Evolutionary conservation across 2,113 vertebrate species (phyloP).

Genomic region (Chionis minor): DNA sequence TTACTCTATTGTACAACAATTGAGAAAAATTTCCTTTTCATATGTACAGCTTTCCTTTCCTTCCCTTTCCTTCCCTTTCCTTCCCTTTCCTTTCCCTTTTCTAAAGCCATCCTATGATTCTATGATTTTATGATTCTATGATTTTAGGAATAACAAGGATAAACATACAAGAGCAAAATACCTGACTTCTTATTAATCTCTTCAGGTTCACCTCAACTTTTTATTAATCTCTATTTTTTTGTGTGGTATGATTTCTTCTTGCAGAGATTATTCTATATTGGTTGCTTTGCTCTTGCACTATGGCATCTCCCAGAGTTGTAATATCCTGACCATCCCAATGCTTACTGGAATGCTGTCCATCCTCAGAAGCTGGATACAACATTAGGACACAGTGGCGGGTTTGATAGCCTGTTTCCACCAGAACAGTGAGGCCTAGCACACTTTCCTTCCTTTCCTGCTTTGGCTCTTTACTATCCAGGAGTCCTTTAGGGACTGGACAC

Average conservation of each 20-base stretch:
- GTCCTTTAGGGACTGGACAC: not conserved
- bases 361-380: not conserved
- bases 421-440: not conserved
- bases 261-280: not conserved
- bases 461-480: not conserved
- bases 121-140: too few relatives aligned
- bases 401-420: not conserved
- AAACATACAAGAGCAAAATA: not conserved
- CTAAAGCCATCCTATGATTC: not conserved
- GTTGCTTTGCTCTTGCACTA: not conserved
- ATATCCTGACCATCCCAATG: not conserved
- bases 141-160: not conserved
- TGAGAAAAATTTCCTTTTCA: not conserved
- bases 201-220: not conserved
- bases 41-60: accelerated
- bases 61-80: too few relatives aligned
- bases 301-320: accelerated
- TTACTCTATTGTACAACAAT: not conserved
- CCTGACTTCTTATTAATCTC: not conserved
- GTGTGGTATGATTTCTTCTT: not conserved
- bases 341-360: not conserved
- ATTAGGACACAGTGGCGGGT: not conserved
- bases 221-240: not conserved
- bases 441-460: not conserved
- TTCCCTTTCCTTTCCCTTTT: not conserved